These are phyloP conservation scores for Scyliorhinus canicula DNA, from an alignment of 2,797 vertebrate genomes.

Conservation along the genomic window DNA sequence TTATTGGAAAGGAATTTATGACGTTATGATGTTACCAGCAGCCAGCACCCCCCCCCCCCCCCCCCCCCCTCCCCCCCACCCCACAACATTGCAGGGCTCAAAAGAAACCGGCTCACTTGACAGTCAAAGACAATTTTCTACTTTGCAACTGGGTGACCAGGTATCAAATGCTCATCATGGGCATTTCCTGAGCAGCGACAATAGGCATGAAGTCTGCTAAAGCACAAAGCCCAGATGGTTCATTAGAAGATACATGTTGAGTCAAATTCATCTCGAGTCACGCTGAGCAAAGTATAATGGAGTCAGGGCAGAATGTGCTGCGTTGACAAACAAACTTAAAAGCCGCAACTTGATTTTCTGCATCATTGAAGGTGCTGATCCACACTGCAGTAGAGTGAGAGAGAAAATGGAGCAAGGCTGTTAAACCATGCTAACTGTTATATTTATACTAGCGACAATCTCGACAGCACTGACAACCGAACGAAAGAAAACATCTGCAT, in stretches of 20 bases:
- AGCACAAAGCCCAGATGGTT: not conserved
- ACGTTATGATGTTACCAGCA: not conserved
- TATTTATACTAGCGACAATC: not conserved
- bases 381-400: not conserved
- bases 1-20: not conserved
- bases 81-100: not conserved
- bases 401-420: not conserved
- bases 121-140: not conserved
- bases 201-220: not conserved
- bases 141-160: not conserved
- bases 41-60: no score
- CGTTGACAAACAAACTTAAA: not conserved
- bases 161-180: not conserved
- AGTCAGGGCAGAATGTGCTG: not conserved
- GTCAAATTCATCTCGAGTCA: not conserved
- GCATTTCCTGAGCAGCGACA: not conserved
- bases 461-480: not conserved
- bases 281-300: not conserved
- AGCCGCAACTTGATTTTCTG: not conserved
- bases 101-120: not conserved
- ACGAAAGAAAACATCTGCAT: not conserved
- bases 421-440: not conserved
- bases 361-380: not conserved
- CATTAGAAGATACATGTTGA: not conserved
- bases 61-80: no score